Conservation (phyloP, 2,888 invertebrate species). For the Helicoverpa assulta region DNA sequence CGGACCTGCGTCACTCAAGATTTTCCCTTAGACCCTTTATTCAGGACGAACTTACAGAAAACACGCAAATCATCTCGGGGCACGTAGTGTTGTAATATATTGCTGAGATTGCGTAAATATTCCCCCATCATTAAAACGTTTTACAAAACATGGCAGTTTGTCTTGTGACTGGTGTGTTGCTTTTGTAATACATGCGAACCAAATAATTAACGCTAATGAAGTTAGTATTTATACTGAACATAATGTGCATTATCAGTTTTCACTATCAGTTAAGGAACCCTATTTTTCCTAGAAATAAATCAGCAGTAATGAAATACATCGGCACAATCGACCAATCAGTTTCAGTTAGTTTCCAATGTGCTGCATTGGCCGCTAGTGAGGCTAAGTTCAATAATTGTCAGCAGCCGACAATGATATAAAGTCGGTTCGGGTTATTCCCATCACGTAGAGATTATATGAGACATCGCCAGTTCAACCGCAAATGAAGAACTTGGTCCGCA, state of each 20-base stretch:
- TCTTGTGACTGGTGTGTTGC: conserved; percentile 25
- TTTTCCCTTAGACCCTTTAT: conserved; percentile 73
- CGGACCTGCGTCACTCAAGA: conserved; percentile 80
- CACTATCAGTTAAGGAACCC: too few species aligned
- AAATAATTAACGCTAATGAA: conserved; percentile 1
- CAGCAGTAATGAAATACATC: neutral
- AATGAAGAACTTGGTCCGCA: conserved; percentile 73
- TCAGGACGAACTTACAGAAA: conserved; percentile 73
- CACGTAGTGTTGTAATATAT: conserved; percentile 62
- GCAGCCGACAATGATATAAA: conserved; percentile 45
- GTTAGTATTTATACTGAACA: too few species aligned
- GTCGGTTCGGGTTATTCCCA: conserved; percentile 67
- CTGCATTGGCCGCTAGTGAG: conserved; percentile 27
- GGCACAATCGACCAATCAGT: conserved; percentile 10
- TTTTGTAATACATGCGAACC: conserved; percentile 26
- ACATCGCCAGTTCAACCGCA: conserved; percentile 76
- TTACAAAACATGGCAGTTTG: conserved; percentile 39
- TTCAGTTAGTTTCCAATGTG: conserved; percentile 31
- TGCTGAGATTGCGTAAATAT: conserved; percentile 61
- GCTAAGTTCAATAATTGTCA: conserved; percentile 55
- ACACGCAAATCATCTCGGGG: conserved; percentile 72
- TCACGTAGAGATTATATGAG: conserved; percentile 83
- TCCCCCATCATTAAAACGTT: conserved; percentile 55
- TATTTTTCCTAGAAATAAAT: neutral
- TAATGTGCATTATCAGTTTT: too few species aligned